A percentile compares a stretch with the other conserved stretches of the same genome.
Evolutionary conservation across 1,140 invertebrate species (phyloP).

Genomic region (Sycophila sp.): DNA sequence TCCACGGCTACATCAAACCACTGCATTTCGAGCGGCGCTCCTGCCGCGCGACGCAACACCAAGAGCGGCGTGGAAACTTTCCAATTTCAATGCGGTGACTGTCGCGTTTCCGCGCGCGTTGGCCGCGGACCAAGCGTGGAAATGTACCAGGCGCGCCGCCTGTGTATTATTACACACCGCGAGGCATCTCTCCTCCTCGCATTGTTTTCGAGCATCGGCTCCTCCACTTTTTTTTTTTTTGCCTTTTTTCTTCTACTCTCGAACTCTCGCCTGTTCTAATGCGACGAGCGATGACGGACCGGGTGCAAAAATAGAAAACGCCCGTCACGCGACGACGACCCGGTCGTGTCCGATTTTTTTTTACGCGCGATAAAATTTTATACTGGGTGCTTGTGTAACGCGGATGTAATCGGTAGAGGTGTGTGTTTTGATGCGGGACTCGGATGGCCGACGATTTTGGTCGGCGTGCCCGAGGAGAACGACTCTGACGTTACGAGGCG

Average conservation of each 20-base stretch:
- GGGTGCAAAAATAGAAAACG: too few relatives aligned
- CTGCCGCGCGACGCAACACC: not conserved
- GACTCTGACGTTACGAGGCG: too few relatives aligned
- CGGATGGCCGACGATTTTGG: too few relatives aligned
- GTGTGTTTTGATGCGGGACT: too few relatives aligned
- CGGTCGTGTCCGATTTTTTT: not conserved
- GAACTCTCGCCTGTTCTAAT: too few relatives aligned
- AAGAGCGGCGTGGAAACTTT: slow-evolving; percentile 30
- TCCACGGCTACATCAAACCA: not conserved
- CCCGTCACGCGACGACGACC: too few relatives aligned
- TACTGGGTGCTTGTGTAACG: too few relatives aligned
- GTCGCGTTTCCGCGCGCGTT: not conserved
- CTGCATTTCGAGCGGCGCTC: not conserved
- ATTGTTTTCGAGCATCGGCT: not conserved
- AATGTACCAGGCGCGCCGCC: slow-evolving; percentile 25
- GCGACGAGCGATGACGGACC: too few relatives aligned
- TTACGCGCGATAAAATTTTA: not conserved
- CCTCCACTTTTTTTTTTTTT: not conserved
- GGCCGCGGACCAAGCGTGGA: slow-evolving; percentile 25
- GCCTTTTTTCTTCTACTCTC: too few relatives aligned
- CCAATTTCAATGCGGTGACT: slow-evolving; percentile 26
- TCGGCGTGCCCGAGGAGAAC: too few relatives aligned
- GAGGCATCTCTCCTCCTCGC: not conserved
- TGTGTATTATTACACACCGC: not conserved
- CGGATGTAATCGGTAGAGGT: too few relatives aligned